Evolutionary conservation across 1,140 invertebrate genomes (phyloP), one percentile per base, ranked within the genome.

Genomic region (Diorhabda carinulata): DNA sequence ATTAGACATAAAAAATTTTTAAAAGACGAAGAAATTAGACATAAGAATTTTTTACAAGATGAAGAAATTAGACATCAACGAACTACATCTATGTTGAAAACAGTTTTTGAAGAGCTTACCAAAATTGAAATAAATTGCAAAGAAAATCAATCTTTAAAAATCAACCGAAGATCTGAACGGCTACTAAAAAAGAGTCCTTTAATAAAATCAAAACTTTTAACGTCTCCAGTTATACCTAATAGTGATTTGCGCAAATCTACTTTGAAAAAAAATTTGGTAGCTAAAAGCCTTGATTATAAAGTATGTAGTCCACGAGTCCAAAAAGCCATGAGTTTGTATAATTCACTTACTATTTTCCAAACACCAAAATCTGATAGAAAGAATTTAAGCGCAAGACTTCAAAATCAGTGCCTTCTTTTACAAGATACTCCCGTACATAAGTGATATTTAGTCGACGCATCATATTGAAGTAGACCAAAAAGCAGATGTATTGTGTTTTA

Each of bases 341-440:
- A 62, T 43, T 8, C 42, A 4, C 41, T 62, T 0, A 42, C 41
- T n/a, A 56, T 64, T 41, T 57, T 64, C 25, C 44, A 64, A 44
- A 64, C 63, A 5, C 63, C 63, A 9, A 64, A 56, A 42, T 40
- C 45, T 7, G 63, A 64, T 40, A 64, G 63, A 3, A 64, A 64
- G 47, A 42, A 43, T 40, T 42, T 64, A 25, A 44, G 44, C 6
- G 44, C 52, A 7, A 64, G 41, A 8, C 25, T 57, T 57, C 45
- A 64, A 56, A 64, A 10, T 25, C 63, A 64, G 9, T 64, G 45
- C 25, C 47, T 56, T 3, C 44, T 64, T 10, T 45, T 64, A 56
- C 63, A 64, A 64, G 63, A 64, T 41, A 64, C 63, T 57, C 63
- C 63, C 5, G 47, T 64, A n/a, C 63, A 64, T 57, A 25, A 25